Evolutionary conservation across 2,113 vertebrate genomes (phyloP).

Genomic region (Datnioides undecimradiatus): DNA sequence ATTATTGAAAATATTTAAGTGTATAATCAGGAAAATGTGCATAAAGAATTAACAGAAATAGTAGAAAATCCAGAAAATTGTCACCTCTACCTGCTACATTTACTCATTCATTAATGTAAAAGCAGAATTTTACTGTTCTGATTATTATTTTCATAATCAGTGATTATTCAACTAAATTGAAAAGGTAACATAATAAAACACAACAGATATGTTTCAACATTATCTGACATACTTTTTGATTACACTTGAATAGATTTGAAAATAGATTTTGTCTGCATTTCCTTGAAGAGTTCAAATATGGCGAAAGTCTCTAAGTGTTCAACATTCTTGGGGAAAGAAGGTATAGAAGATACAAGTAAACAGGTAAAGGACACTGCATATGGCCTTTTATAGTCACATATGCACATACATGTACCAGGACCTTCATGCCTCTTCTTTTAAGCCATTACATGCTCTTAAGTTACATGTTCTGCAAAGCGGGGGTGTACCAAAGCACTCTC

Average conservation of each 20-base stretch:
- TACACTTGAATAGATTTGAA: background rate
- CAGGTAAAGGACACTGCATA: background rate
- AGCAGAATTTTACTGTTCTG: too few relatives aligned
- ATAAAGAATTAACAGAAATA: too few relatives aligned
- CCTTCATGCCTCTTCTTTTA: slow-evolving; percentile 24
- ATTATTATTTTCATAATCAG: too few relatives aligned
- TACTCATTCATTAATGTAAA: too few relatives aligned
- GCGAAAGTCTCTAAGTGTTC: background rate
- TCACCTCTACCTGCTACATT: too few relatives aligned
- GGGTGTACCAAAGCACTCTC: slow-evolving; percentile 36
- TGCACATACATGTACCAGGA: slow-evolving; percentile 34
- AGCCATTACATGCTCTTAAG: slow-evolving; percentile 44
- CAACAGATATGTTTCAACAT: background rate
- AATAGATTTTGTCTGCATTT: background rate
- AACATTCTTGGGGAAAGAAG: background rate
- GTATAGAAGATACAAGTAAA: slow-evolving; percentile 4
- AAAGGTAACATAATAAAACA: too few relatives aligned
- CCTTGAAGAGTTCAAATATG: too few relatives aligned
- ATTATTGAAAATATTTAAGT: too few relatives aligned
- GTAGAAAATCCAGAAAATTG: too few relatives aligned
- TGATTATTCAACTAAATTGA: too few relatives aligned
- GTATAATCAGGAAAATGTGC: too few relatives aligned
- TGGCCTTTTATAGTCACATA: slow-evolving; percentile 10
- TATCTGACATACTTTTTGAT: too few relatives aligned
- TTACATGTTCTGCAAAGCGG: slow-evolving; percentile 27